A percentile compares a stretch with the other conserved stretches of the same genome.
Conservation (phyloP, 1,140 invertebrate species). For the Trinorchestia longiramus region DNA sequence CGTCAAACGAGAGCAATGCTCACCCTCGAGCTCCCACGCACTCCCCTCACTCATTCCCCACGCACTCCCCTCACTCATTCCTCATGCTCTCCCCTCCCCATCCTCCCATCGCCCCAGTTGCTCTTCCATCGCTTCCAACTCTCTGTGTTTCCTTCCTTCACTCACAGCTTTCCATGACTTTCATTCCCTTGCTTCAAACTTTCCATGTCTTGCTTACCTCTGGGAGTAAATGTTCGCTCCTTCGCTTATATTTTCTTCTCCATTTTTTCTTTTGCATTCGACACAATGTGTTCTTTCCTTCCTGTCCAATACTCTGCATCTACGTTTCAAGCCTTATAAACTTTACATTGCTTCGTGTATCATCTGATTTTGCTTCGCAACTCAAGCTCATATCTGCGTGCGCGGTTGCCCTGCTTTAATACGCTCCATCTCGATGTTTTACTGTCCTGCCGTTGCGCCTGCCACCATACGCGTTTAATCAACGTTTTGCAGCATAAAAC, state of each 20-base stretch:
- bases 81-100: neutral
- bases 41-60: neutral
- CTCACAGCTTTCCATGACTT: neutral
- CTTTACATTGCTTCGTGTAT: neutral
- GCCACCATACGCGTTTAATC: neutral
- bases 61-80: neutral
- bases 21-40: neutral
- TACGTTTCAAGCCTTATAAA: neutral
- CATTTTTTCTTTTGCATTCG: neutral
- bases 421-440: neutral
- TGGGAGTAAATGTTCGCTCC: no score
- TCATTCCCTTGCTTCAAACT: neutral
- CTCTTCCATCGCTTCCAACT: neutral
- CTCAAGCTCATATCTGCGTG: neutral
- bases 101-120: neutral
- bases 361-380: neutral
- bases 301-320: neutral
- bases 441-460: neutral
- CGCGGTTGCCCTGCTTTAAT: neutral
- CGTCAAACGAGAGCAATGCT: constrained; percentile 52
- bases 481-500: neutral
- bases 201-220: no score
- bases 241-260: neutral
- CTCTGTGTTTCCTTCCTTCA: neutral
- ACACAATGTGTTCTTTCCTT: neutral